phyloP scores from a whole-genome alignment of 2,113 vertebrate genomes.

The Asarcornis scutulata region DNA sequence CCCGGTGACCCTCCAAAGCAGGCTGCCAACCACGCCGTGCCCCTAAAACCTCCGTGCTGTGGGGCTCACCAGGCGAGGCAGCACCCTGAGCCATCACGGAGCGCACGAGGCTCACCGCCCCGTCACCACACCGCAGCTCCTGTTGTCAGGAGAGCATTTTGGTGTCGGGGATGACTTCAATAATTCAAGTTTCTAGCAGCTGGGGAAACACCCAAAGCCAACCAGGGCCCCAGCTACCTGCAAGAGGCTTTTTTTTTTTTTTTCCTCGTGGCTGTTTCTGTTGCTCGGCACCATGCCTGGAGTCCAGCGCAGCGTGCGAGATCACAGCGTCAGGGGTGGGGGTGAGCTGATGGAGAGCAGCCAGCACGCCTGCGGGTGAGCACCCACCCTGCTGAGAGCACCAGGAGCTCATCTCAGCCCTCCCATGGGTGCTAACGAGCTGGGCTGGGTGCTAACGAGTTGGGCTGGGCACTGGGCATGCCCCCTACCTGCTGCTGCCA shows the following conservation, averaged over 20 bases:
- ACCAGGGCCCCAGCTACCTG: background rate
- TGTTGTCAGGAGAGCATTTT: background rate
- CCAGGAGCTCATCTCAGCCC: background rate
- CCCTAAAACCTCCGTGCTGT: background rate
- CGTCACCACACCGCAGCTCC: accelerated
- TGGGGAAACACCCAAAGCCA: background rate
- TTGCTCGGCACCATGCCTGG: background rate
- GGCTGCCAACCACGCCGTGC: background rate
- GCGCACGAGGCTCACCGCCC: background rate
- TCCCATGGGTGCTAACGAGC: background rate
- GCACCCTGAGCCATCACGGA: background rate
- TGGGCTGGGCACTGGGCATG: background rate
- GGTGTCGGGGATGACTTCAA: background rate
- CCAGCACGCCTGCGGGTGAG: background rate
- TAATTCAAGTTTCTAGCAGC: background rate
- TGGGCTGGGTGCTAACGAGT: background rate
- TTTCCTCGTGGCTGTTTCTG: background rate
- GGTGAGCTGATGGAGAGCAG: accelerated
- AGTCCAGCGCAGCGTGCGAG: background rate
- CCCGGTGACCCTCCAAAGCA: background rate
- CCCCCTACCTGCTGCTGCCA: slow-evolving; percentile 43
- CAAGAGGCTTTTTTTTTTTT: background rate
- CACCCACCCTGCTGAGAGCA: background rate
- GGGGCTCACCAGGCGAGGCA: background rate
- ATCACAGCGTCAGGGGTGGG: accelerated